Conservation (phyloP, 2,113 vertebrate genomes). For the Lonchura striata region DNA sequence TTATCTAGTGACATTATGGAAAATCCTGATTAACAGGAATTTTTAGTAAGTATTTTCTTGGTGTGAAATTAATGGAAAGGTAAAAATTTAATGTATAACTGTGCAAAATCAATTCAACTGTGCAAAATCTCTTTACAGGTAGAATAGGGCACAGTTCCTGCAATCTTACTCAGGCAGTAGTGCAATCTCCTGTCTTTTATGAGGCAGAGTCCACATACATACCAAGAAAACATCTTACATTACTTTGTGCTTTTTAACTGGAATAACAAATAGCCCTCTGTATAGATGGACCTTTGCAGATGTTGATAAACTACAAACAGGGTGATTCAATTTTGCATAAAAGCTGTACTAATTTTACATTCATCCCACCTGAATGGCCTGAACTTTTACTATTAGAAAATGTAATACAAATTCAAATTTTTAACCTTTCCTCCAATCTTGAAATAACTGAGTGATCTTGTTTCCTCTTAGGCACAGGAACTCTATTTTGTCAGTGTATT, state of each 20-base stretch:
- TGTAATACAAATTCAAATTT: neutral
- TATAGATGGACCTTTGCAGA: neutral
- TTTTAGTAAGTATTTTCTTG: neutral
- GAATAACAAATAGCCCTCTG: neutral
- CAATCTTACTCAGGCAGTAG: neutral
- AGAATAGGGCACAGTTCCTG: neutral
- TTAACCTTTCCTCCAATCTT: neutral
- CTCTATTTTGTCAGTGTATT: neutral
- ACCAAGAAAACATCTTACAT: neutral
- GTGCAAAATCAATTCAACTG: neutral
- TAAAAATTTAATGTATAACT: neutral
- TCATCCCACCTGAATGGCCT: neutral
- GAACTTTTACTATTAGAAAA: neutral
- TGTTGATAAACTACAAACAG: rapidly evolving
- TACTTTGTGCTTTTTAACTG: neutral
- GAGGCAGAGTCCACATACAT: neutral
- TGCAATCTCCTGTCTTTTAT: neutral
- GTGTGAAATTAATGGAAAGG: neutral
- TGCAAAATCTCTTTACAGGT: neutral
- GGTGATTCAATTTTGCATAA: neutral
- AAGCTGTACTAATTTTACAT: neutral
- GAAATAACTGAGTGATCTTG: neutral
- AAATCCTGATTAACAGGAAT: neutral
- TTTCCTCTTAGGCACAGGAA: neutral
- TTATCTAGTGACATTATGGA: neutral